Base-by-base conservation (phyloP, 1,140 invertebrate species). In the Streblospio benedicti region DNA sequence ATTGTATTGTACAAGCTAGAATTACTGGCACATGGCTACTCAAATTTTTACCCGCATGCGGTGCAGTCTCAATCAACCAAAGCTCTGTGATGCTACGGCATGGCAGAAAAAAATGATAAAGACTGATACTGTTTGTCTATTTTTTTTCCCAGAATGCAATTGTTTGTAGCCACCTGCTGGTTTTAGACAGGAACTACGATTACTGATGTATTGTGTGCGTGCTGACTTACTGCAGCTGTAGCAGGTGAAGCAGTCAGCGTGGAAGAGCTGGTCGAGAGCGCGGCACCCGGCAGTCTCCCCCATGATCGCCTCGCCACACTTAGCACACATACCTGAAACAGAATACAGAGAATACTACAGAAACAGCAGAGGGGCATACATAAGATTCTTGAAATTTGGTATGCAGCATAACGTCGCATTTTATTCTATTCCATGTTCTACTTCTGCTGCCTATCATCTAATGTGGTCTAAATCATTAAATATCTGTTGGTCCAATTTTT, bases 241-340 rank as follows among this genome's bases (percentile, higher is more conserved):
- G 73, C 95, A 98, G 31, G 86, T 88, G 71, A 99, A 98, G 72
- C 96, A 98, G 61, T 83, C 81, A 30, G 96, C 91, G 75, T 98
- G 95, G 72, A 93, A 98, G 47, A 97, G 85, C 73, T 93, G 87
- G 65, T 93, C 90, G 89, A 97, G 93, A 2, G 94, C 93, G 12
- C 91, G 93, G 73, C 93, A 97, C 0, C 93, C 93, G 65, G 86
- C 91, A 57, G 85, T 90, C 76, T 95, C 93, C 2, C 91, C 92
- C 55, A 93, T 81, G 9, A 97, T 90, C 75, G 89, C 88, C 65
- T 88, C 85, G 12, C 87, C 85, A 80, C 94, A 98, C 69, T 91
- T 89, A 30, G 85, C 83, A 72, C 94, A 97, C 59, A 88, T 85
- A n/a, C 90, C 90, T 85, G 65, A 23, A 76, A 68, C 60, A 59